These are phyloP conservation scores for Leuctra nigra DNA, from an alignment of 2,888 invertebrate species.

Conservation along the genomic window DNA sequence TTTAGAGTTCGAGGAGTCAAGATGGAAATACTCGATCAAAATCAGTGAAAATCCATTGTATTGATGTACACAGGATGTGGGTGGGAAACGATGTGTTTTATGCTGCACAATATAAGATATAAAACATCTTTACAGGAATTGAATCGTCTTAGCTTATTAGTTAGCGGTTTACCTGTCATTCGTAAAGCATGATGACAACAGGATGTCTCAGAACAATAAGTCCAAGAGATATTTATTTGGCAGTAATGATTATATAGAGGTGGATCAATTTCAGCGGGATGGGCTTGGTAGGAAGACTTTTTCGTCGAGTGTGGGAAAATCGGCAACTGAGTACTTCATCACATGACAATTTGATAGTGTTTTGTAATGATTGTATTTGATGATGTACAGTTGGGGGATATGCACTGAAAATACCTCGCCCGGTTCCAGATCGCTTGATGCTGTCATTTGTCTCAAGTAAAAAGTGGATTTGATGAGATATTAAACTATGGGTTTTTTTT, in stretches of 20 bases:
- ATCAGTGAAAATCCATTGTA: conserved; percentile 4
- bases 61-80: conserved; percentile 8
- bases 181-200: conserved; percentile 25
- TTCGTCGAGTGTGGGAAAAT: conserved; percentile 2
- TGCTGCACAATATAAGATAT: not conserved
- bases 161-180: conserved; percentile 25
- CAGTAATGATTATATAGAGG: conserved; percentile 18
- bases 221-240: conserved; percentile 17
- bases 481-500: too few relatives aligned
- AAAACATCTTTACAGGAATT: not conserved
- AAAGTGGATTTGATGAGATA: too few relatives aligned
- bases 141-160: conserved; percentile 22
- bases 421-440: too few relatives aligned
- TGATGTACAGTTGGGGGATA: too few relatives aligned
- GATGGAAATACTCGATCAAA: not conserved
- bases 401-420: too few relatives aligned
- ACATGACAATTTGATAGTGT: not conserved
- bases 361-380: too few relatives aligned
- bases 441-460: too few relatives aligned
- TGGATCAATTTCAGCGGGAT: conserved; percentile 11
- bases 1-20: not conserved
- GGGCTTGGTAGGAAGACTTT: not conserved
- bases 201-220: conserved; percentile 7
- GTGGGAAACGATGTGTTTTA: not conserved
- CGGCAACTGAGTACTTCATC: not conserved